Base-by-base conservation (phyloP, 2,113 vertebrate species). In the Siphamia tubifer region DNA sequence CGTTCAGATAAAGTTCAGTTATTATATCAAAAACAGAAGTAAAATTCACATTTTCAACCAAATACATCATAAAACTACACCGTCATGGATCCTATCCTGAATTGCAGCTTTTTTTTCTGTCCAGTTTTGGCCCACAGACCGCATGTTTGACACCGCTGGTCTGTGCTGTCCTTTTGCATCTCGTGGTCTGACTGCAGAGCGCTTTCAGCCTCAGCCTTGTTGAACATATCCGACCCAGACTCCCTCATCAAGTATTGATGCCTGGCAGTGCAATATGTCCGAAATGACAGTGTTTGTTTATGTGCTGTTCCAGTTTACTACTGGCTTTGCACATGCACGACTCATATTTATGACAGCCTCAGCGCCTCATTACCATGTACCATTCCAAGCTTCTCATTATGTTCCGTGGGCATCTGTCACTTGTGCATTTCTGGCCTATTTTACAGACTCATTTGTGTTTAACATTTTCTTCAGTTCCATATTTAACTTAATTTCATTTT, bases 171-270 rank as follows among this genome's bases (percentile, higher is more conserved):
- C 13, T 30, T 19, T 48, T 17, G 47, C 6, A 27, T 58, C 25
- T 2, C 13, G 11, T 15, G 34, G 17, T 49, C 34, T 32, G 45
- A 60, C n/a, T 8, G 10, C 35, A 42, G 17, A 35, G 9, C 20
- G 20, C 15, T 17, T 48, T 36, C 20, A 73, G 53, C 51, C 19
- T 9, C 7, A 30, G 19, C 27, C 20, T 24, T 35, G 42, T 60
- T 64, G 28, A 63, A 44, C 70, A 58, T 30, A 38, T 36, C 34
- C 11, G 15, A 28, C 51, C n/a, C 34, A 19, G 32, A 57, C 36
- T 12, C 21, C 12, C 42, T 62, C 44, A 74, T 68, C 39, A 58
- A 70, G 10, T 63, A 79, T 76, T 70, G 40, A 76, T 69, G 32
- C 25, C 13, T 8, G 13, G 55, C 36, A 38, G 48, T n/a, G 53